Evolutionary conservation across 2,888 invertebrate genomes (phyloP).

Genomic region (Dromius quadrimaculatus): DNA sequence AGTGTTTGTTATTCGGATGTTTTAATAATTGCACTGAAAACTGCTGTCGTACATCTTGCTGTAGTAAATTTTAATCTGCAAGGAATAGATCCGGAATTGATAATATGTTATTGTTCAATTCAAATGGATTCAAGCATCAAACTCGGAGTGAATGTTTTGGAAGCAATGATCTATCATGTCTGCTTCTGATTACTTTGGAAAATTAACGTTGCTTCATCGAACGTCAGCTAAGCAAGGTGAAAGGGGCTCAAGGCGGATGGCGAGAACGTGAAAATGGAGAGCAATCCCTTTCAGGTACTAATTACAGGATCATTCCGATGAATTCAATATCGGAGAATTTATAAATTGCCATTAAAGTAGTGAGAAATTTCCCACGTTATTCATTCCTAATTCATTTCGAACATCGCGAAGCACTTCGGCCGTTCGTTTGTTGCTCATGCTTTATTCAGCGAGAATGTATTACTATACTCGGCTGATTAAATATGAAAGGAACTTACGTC

Average conservation of each 20-base stretch:
- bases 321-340: slow-evolving; percentile 49
- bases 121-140: too few relatives aligned
- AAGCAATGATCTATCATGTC: slow-evolving; percentile 16
- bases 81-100: too few relatives aligned
- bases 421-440: slow-evolving; percentile 63
- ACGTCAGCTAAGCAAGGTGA: background rate
- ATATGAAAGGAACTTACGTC: slow-evolving; percentile 48
- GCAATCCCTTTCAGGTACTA: slow-evolving; percentile 48
- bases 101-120: too few relatives aligned
- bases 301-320: slow-evolving; percentile 48
- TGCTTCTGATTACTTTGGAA: slow-evolving; percentile 20
- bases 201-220: slow-evolving; percentile 7
- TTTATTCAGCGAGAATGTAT: slow-evolving; percentile 64
- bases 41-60: too few relatives aligned
- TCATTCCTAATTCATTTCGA: slow-evolving; percentile 64
- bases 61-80: too few relatives aligned
- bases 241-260: background rate
- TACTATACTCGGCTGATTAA: slow-evolving; percentile 58
- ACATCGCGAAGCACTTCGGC: slow-evolving; percentile 62
- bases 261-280: slow-evolving; percentile 18
- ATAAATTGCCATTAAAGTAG: slow-evolving; percentile 49
- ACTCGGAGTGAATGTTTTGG: background rate
- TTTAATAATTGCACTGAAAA: too few relatives aligned
- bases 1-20: too few relatives aligned
- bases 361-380: slow-evolving; percentile 60